A percentile compares a stretch with the other conserved stretches of the same genome.
phyloP scores from a whole-genome alignment of 2,113 vertebrate species.

The Heptranchias perlo region DNA sequence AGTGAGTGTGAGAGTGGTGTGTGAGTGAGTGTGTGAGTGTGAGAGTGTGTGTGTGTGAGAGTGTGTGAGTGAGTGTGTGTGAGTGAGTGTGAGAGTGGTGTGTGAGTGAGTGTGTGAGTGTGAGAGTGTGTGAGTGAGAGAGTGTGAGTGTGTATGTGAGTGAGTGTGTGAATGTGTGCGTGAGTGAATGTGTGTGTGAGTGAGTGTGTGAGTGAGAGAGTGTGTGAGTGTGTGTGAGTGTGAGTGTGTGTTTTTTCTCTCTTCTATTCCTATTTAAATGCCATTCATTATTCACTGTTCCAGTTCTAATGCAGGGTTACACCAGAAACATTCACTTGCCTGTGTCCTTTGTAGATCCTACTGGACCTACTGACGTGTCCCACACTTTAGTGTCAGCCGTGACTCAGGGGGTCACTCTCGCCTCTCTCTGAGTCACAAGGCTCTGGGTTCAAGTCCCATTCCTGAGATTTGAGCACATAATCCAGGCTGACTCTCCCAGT shows the following conservation, averaged over 20 bases:
- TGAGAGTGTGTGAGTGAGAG: too few species aligned
- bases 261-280: background rate
- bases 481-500: background rate
- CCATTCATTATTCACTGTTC: background rate
- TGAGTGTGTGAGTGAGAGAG: too few species aligned
- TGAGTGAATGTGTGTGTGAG: too few species aligned
- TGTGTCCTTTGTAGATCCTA: background rate
- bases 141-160: too few species aligned
- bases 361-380: background rate
- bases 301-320: background rate
- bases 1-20: too few species aligned
- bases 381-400: background rate
- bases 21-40: too few species aligned
- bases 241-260: background rate
- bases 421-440: background rate
- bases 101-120: too few species aligned
- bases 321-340: background rate
- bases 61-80: too few species aligned
- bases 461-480: background rate
- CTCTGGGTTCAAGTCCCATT: background rate
- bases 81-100: too few species aligned
- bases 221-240: too few species aligned
- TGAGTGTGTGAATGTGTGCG: too few species aligned
- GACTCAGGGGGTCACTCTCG: background rate
- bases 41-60: too few species aligned